phyloP scores from a whole-genome alignment of 92 coral and sea anemone species.

The Umimayanthus kanabou region DNA sequence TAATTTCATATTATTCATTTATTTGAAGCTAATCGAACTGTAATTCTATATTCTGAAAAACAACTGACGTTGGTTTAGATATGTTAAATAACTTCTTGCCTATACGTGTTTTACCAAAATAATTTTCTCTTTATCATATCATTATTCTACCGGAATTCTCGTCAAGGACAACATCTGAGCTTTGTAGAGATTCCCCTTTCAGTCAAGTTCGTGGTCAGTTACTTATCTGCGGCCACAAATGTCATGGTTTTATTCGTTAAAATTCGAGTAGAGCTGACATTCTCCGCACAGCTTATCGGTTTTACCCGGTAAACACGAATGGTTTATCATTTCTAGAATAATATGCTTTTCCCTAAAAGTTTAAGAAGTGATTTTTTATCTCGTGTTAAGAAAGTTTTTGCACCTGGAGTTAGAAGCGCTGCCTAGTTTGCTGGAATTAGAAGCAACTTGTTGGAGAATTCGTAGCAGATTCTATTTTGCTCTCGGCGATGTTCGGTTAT shows the following conservation, averaged over 20 bases:
- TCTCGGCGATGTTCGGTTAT: slow-evolving; percentile 1
- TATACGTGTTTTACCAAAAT: background rate
- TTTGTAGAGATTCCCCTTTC: background rate
- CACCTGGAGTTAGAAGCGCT: background rate
- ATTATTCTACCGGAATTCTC: background rate
- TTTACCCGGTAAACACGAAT: background rate
- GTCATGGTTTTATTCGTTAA: background rate
- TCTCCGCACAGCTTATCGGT: background rate
- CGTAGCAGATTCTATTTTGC: background rate
- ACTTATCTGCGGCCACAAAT: background rate
- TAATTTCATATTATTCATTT: background rate
- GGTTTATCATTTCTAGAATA: background rate
- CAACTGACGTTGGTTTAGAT: background rate
- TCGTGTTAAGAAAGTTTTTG: background rate
- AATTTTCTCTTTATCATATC: background rate
- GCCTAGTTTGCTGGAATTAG: background rate
- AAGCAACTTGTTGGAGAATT: background rate
- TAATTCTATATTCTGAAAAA: background rate
- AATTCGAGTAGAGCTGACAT: background rate
- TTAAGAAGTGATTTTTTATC: background rate
- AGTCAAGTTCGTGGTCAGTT: background rate
- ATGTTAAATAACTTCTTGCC: background rate
- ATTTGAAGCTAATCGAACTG: background rate
- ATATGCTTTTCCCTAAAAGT: background rate
- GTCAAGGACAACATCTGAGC: slow-evolving; percentile 7